Evolutionary conservation across 2,888 invertebrate species (phyloP), one percentile per base, ranked within the genome.

Genomic region (Luffia ferchaultella): DNA sequence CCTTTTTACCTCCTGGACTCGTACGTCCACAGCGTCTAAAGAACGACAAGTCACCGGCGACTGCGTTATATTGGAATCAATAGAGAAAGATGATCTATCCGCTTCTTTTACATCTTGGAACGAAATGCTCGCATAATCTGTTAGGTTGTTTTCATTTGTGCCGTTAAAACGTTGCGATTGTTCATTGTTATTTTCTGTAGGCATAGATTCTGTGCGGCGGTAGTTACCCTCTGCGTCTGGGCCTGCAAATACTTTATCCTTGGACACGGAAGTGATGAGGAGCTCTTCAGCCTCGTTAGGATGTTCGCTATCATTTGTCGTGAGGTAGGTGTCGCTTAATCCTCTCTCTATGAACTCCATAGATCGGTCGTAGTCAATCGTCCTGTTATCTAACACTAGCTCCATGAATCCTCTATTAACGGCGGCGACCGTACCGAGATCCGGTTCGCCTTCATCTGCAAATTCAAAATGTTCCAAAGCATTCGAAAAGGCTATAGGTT

Each of bases 391-490:
- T n/a, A n/a, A n/a, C 1, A 80, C 77, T 2, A 80, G 63, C 52
- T 79, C 79, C 77, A 83, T 78, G 56, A 77, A 83, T 7, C 76
- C 77, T 49, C 70, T 70, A 55, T 78, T 80, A 1, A 57, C 56
- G 1, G 76, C 73, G 1, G 63, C 87, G 59, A 90, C 92, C 2
- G 90, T 80, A 16, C 90, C 87, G 17, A 90, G 88, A n/a, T 91
- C 92, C 63, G 92, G 93, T 0, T 91, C 93, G 0, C 93, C 93
- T 0, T 93, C 93, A 64, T 95, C 95, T 85, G 93, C 94, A 64
- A 91, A 95, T 64, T 93, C 93, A 57, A 95, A 91, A 63, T 92
- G 90, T 58, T 93, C 93, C 45, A 90, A 80, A 48, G 92, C 90
- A 53, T 87, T 78, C 0, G 76, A 76, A 55, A 73, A 80, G 0